phyloP scores from a whole-genome alignment of 2,113 vertebrate genomes.

The Chionis minor region DNA sequence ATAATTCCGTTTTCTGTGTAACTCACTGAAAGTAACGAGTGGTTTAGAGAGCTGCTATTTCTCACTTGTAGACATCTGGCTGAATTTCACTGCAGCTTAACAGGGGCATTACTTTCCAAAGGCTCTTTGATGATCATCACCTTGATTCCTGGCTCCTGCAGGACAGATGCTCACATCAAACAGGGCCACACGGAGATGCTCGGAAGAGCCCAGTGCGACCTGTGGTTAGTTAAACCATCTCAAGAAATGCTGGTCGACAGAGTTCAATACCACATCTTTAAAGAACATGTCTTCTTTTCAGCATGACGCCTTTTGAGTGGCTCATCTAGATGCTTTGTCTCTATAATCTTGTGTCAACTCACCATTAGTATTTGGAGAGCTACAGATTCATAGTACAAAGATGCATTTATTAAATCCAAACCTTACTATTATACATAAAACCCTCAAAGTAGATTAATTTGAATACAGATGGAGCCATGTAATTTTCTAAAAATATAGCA shows the following conservation, averaged over 20 bases:
- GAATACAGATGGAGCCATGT: neutral
- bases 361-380: neutral
- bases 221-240: neutral
- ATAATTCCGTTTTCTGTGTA: neutral
- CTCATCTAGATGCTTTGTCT: neutral
- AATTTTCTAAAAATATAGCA: neutral
- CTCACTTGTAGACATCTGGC: neutral
- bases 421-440: neutral
- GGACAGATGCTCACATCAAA: neutral
- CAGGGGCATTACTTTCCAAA: neutral
- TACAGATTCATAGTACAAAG: neutral
- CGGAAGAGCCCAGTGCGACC: neutral
- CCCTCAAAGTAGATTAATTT: neutral
- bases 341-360: neutral
- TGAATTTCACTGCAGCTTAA: neutral
- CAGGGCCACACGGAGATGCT: rapidly evolving
- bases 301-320: neutral
- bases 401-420: neutral
- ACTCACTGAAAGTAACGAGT: neutral
- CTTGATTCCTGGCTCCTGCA: neutral
- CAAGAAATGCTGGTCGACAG: neutral
- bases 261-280: neutral
- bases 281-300: neutral
- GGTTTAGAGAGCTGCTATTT: neutral
- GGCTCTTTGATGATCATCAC: neutral